Evolutionary conservation across 2,888 invertebrate genomes (phyloP), one percentile per base, ranked within the genome.

Genomic region (Apantesis nais): DNA sequence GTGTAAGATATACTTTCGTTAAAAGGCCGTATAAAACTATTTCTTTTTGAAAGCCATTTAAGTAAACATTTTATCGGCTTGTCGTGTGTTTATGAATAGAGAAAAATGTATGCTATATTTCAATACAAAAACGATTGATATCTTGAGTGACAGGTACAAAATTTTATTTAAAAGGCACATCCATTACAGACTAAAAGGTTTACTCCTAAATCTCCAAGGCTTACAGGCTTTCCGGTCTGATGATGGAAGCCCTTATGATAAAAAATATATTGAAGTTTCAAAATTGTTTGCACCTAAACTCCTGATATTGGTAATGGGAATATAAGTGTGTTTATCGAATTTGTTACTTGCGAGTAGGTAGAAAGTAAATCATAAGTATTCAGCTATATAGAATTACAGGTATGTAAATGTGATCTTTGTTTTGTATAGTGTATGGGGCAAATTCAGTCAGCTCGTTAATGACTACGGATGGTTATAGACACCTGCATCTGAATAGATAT

Each of bases 161-260:
- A 58, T 29, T 58, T 58, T 58, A 58, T 58, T 58, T 25, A 25
- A 58, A 58, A 58, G 25, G 25, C 58, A 58, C 55, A 58, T 25
- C 25, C 58, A 29, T 29, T 58, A 58, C 29, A 58, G 29, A 58
- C 25, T 58, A 29, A 58, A 58, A 58, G 58, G 16, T 58, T 58
- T 58, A 58, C 29, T 29, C 25, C 29, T 58, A 58, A 58, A 58
- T 29, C 16, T 58, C 29, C 14, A 58, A 58, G 58, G 29, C 58
- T 58, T 58, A 29, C 55, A 55, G 14, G 12, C 55, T 55, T 55
- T 55, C 55, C 55, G 55, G 11, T 55, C 25, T 55, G 34, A 55
- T 25, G n/a, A 52, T 52, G n/a, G n/a, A 52, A 52, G n/a, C 19
- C 48, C n/a, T 52, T 52, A n/a, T 11, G 48, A 52, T 52, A 52